Conservation (phyloP, 2,888 invertebrate species). For the Drosophila longiperda region DNA sequence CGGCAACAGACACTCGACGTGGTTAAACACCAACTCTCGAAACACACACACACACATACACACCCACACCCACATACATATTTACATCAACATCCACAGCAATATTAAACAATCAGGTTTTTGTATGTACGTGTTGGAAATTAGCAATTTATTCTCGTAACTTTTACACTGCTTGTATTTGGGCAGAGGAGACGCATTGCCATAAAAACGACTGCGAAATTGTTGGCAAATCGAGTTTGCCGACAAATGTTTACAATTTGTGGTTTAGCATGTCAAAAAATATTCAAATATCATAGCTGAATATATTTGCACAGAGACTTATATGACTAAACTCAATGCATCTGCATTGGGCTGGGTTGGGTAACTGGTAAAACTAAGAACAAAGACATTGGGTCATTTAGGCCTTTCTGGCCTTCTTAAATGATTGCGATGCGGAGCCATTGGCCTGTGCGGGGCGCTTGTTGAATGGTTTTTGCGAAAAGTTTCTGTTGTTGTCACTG, state of each 20-base stretch:
- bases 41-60: slow-evolving; percentile 8
- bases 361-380: slow-evolving; percentile 38
- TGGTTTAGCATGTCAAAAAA: slow-evolving; percentile 42
- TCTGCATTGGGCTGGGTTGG: slow-evolving; percentile 22
- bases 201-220: slow-evolving; percentile 30
- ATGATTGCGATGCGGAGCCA: slow-evolving; percentile 15
- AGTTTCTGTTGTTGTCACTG: slow-evolving; percentile 15
- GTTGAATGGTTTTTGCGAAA: slow-evolving; percentile 50
- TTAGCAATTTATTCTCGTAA: slow-evolving; percentile 64
- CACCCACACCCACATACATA: slow-evolving; percentile 6
- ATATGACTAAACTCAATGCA: slow-evolving; percentile 47
- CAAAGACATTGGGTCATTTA: slow-evolving; percentile 22
- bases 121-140: slow-evolving; percentile 60
- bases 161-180: slow-evolving; percentile 43
- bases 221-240: slow-evolving; percentile 32
- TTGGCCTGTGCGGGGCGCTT: slow-evolving; percentile 52
- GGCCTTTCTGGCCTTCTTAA: slow-evolving; percentile 42
- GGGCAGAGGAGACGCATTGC: slow-evolving; percentile 20
- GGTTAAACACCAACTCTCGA: slow-evolving; percentile 39
- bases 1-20: slow-evolving; percentile 40
- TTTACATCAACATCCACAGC: neutral
- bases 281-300: slow-evolving; percentile 44
- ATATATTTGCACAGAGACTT: slow-evolving; percentile 20
- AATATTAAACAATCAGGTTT: slow-evolving; percentile 20
- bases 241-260: slow-evolving; percentile 45